Base-by-base conservation (phyloP, 2,888 invertebrate species). In the Ceraclea dissimilis region DNA sequence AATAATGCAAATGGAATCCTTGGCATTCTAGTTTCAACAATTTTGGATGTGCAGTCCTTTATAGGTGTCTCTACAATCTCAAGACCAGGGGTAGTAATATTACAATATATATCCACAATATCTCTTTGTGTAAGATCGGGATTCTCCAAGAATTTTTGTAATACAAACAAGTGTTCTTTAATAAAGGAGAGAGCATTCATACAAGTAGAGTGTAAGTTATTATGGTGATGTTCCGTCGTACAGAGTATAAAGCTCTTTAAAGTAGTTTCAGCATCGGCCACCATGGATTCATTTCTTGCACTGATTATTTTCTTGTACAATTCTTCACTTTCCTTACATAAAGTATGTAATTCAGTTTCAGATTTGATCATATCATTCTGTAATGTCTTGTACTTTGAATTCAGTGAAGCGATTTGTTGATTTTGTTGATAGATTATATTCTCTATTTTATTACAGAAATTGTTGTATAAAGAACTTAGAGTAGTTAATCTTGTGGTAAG, bases 251-350 rank as follows among this genome's bases (percentile, higher is more conserved):
- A 61, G 16, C 26, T 52, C 22, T 57, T 46, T 13, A 59, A 49
- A 34, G 55, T 58, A 19, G 56, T 56, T 49, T 63, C 63, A 1
- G 62, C 60, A 51, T 59, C 58, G 2, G 49, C 31, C 5, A 60
- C 56, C 4, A 54, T 52, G 2, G 57, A 57, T 46, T 60, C 58
- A 20, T 58, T 62, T 1, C 59, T 49, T 44, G 53, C 50, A 4
- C 17, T 39, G 2, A 56, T 22, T 8, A 57, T 31, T 50, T 57
- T 51, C 18, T 60, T 56, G 10, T 54, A 49, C 16, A 63, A 49
- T 50, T 62, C 59, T 47, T 64, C 61, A 17, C 60, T 50, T 34
- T 62, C 60, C 17, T 47, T 39, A 21, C 57, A 52, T 2, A 64
- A 53, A 17, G 53, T 49, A 8, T 19, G 43, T 17, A 64, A 51